phyloP scores from a whole-genome alignment of 2,113 vertebrate species.

The Corythornis madagascariensis region DNA sequence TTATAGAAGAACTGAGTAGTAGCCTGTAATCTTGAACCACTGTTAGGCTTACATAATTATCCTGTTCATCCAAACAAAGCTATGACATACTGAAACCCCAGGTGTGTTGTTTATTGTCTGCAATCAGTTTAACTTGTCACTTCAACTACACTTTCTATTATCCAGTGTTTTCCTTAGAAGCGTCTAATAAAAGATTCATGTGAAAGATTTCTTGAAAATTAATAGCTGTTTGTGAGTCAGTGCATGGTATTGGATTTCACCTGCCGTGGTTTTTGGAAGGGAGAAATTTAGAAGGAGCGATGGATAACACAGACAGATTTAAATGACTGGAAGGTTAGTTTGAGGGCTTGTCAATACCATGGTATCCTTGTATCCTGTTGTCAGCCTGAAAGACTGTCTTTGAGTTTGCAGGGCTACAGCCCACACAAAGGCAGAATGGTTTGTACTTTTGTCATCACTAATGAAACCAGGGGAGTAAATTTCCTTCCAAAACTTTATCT shows the following conservation, averaged over 20 bases:
- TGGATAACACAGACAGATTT: neutral
- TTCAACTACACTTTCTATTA: constrained; percentile 24
- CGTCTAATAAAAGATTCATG: neutral
- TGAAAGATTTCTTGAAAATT: constrained; percentile 6
- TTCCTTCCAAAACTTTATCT: neutral
- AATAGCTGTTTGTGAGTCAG: constrained; percentile 14
- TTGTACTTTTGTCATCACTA: neutral
- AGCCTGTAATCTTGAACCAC: neutral
- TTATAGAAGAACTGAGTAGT: neutral
- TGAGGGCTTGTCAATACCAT: neutral
- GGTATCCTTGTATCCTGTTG: neutral
- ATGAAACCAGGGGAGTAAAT: neutral
- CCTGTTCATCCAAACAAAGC: neutral
- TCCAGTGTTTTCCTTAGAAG: constrained; percentile 5
- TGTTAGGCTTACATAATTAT: neutral
- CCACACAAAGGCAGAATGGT: neutral
- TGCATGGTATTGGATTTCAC: constrained; percentile 11
- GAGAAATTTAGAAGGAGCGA: neutral
- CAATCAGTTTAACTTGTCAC: constrained; percentile 13
- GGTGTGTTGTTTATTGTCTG: neutral
- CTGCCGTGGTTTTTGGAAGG: neutral
- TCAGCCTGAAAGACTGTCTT: neutral
- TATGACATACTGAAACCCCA: neutral
- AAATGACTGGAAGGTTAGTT: neutral
- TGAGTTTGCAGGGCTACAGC: neutral